A percentile compares a stretch with the other conserved stretches of the same genome.
phyloP scores from a whole-genome alignment of 2,113 vertebrate species.

The Mirounga angustirostris region DNA sequence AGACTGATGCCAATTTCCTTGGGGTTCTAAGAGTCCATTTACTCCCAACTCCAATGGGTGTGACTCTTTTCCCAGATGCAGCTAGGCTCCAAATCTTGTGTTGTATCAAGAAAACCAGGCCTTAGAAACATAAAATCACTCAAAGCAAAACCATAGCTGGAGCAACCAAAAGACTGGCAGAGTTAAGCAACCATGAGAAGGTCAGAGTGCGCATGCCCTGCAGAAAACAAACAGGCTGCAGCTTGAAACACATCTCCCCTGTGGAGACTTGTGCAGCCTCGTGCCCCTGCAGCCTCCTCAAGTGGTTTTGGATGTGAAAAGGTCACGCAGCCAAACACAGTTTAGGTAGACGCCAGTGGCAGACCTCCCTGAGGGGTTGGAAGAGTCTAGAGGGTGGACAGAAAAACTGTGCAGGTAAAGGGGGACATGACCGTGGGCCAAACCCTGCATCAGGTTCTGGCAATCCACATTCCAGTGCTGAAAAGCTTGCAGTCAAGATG shows the following conservation, averaged over 20 bases:
- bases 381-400: not conserved
- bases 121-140: not conserved
- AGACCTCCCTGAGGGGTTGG: not conserved
- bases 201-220: not conserved
- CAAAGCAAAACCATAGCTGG: not conserved
- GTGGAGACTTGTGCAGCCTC: not conserved
- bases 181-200: not conserved
- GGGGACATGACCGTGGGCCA: not conserved
- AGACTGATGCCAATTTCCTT: not conserved
- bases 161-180: not conserved
- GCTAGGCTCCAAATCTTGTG: not conserved
- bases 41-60: not conserved
- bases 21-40: not conserved
- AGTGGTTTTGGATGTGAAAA: not conserved
- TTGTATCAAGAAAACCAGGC: constrained; percentile 6
- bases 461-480: not conserved
- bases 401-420: not conserved
- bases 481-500: not conserved
- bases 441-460: too few species aligned
- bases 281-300: not conserved
- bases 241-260: not conserved
- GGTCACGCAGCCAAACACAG: not conserved
- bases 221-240: constrained; percentile 24
- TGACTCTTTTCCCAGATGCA: not conserved
- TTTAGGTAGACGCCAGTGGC: not conserved